phyloP scores from a whole-genome alignment of 2,113 vertebrate genomes.

The Meleagris gallopavo region DNA sequence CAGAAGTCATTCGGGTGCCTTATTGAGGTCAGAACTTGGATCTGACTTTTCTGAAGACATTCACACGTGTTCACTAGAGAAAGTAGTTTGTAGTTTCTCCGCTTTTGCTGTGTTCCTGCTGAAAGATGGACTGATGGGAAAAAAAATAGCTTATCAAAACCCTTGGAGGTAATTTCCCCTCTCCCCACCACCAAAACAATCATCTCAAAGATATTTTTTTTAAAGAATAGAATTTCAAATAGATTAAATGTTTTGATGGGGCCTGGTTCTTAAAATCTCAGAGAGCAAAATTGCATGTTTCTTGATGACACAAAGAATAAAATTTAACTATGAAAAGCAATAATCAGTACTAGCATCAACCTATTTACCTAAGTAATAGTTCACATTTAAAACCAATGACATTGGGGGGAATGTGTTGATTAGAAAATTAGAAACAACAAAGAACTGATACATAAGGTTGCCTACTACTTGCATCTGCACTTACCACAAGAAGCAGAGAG shows the following conservation, averaged over 20 bases:
- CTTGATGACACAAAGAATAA: neutral
- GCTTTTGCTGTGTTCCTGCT: neutral
- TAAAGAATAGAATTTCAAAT: neutral
- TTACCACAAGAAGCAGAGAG: neutral
- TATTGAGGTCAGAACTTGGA: neutral
- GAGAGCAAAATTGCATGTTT: neutral
- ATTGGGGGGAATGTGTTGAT: neutral
- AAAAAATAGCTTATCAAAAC: neutral
- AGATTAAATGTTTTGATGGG: neutral
- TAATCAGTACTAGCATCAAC: neutral
- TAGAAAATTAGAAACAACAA: neutral
- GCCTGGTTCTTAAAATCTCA: neutral
- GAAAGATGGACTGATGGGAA: neutral
- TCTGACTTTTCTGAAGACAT: neutral
- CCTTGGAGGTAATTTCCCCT: neutral
- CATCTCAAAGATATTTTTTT: neutral
- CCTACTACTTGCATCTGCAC: neutral
- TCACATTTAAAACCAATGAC: neutral
- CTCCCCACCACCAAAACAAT: neutral
- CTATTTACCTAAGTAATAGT: neutral
- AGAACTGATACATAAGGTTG: neutral
- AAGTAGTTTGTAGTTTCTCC: neutral
- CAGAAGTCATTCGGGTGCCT: neutral
- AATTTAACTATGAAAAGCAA: neutral
- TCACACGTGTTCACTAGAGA: neutral